Evolutionary conservation across 2,888 invertebrate genomes (phyloP).

Genomic region (Drosophila dives): DNA sequence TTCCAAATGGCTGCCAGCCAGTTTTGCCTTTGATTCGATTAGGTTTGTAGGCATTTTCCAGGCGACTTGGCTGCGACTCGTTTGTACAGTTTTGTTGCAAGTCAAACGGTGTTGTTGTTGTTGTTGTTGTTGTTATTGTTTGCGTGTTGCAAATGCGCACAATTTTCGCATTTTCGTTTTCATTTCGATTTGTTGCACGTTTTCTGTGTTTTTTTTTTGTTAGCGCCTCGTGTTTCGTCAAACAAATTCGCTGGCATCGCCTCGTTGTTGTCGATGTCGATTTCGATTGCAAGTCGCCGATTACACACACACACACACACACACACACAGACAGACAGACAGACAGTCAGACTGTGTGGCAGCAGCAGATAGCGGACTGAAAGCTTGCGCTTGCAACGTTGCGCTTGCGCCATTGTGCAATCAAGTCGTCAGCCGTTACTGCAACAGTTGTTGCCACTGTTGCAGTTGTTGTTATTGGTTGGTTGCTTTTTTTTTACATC

Average conservation of each 20-base stretch:
- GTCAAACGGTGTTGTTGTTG: conserved; percentile 3
- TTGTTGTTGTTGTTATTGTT: conserved; percentile 28
- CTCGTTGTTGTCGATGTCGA: conserved; percentile 41
- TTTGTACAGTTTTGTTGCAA: neutral
- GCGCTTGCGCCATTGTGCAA: conserved; percentile 52
- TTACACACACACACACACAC: conserved; percentile 39
- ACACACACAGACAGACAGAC: conserved; percentile 5
- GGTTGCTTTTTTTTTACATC: conserved; percentile 1
- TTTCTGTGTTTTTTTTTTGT: conserved; percentile 53
- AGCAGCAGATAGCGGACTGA: conserved; percentile 23
- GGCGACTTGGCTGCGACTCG: neutral
- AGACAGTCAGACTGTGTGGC: neutral
- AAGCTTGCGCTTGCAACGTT: conserved; percentile 51
- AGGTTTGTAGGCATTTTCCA: neutral
- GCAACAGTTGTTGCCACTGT: conserved; percentile 38
- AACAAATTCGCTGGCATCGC: conserved; percentile 42
- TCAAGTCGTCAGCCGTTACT: conserved; percentile 34
- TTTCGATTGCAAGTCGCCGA: conserved; percentile 48
- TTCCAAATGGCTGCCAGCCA: neutral
- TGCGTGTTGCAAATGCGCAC: conserved; percentile 36
- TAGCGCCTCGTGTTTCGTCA: conserved; percentile 54
- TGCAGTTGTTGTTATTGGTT: conserved; percentile 12
- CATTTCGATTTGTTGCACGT: conserved; percentile 64
- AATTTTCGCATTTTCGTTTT: conserved; percentile 57
- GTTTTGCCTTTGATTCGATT: neutral